Evolutionary conservation across 2,797 vertebrate species (phyloP).

Genomic region (Thamnophis elegans): DNA sequence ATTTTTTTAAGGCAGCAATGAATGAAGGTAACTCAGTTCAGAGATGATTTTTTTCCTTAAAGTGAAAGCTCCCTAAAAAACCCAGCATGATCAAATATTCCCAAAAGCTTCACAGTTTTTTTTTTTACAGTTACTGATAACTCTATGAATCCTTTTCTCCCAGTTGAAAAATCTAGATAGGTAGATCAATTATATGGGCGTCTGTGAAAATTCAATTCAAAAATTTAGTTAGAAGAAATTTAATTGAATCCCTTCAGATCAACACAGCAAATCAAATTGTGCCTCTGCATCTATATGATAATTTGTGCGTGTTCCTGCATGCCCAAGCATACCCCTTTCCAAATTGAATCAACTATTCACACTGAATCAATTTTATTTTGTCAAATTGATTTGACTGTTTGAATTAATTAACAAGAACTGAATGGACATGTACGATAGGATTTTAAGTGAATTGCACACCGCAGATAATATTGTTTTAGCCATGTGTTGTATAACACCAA

Average conservation of each 20-base stretch:
- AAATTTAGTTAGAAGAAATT: background rate
- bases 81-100: background rate
- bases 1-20: background rate
- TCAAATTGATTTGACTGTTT: background rate
- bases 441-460: background rate
- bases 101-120: background rate
- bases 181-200: background rate
- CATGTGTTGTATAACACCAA: background rate
- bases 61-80: background rate
- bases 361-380: background rate
- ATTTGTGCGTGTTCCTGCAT: conserved; percentile 5
- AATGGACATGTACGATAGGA: background rate
- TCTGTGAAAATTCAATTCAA: background rate
- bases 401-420: background rate
- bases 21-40: background rate
- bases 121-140: background rate
- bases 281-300: background rate
- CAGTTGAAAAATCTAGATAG: background rate
- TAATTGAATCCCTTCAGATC: conserved; percentile 9
- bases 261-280: conserved; percentile 33
- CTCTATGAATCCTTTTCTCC: background rate
- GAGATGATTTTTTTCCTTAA: background rate
- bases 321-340: conserved; percentile 7
- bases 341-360: background rate
- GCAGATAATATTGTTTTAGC: background rate